Evolutionary conservation across 2,797 vertebrate genomes (phyloP), one percentile per base, ranked within the genome.

Genomic region (Acropternis orthonyx): DNA sequence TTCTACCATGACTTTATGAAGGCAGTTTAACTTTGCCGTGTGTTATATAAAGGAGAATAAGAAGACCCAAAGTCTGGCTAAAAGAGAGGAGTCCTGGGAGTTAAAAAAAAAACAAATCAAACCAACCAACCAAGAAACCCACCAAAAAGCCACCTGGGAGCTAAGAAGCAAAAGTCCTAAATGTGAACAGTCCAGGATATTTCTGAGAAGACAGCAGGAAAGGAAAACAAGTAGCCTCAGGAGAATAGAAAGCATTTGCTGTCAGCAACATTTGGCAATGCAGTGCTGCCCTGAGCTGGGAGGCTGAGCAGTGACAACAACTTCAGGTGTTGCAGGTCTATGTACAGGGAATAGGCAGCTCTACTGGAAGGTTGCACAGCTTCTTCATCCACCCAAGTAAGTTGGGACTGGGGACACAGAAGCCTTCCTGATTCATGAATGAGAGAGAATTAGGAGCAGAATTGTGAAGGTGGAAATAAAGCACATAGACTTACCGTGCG

Each of bases 251-350:
- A 58, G 34, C 20, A 54, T 62, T 71, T 74, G 4, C 43, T 69
- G 10, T 61, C 12, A 3, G 43, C 48, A 67, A 4, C 28, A 26
- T 56, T 48, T 5, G 9, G 26, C 22, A 46, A 19, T 2, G 19
- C 41, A 24, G 32, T 0, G 0, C 48, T 81, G 69, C 34, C 54
- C 66, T 39, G 49, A 56, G 14, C 41, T 30, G n/a, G 9, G 7
- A 48, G 26, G 41, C 32, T 77, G 65, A 67, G 41, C 14, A 9
- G 10, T 17, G 23, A 24, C 26, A 67, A 26, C 28, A 7, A 23
- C 28, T 86, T 74, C 49, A 56, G 43, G 9, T 36, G 49, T 13
- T 71, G 34, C 5, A 65, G 54, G 37, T 37, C 49, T 52, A n/a
- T 22, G 27, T 9, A 18, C 7, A 68, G 66, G 3, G 14, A 39